Evolutionary conservation across 1,140 invertebrate species (phyloP), one percentile per base, ranked within the genome.

Genomic region (Cotesia chilonis): DNA sequence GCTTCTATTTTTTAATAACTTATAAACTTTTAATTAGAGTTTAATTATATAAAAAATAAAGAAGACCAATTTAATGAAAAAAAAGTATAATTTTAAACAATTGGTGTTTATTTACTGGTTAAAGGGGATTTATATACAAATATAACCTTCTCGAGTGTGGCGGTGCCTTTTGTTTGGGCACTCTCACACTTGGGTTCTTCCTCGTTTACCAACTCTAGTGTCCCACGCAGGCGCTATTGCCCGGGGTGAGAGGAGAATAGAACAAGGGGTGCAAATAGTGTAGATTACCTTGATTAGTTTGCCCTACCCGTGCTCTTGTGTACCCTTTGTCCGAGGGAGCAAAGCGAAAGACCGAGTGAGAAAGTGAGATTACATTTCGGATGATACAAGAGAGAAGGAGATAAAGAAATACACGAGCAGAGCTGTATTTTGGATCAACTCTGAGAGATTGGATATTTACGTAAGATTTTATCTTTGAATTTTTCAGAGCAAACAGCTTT

Each of bases 231-330:
- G 73, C 67, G 68, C 55, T 60, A 74, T 66, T 52, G 59, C 37
- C n/a, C 36, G 5, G 51, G 17, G 54, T 9, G 47, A 65, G 55
- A 4, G 14, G 37, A 14, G 63, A 38, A 68, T 52, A 69, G 69
- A 68, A 65, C 41, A 70, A 54, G 17, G 57, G 64, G 60, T 74
- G 75, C 71, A 76, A 76, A 76, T 76, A 76, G 75, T 76, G 73
- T 76, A 74, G 75, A 74, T 74, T 76, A 76, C 73, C 75, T 76
- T 76, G 75, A 76, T 76, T 76, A 76, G 75, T 76, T 76, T 76
- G 75, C 73, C 68, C 73, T 76, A 71, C 64, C 75, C 73, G 67
- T 74, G 71, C 73, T 70, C 71, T 68, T 35, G 67, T 69, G 52
- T 72, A 72, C 66, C 72, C 72, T 76, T 74, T 76, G 75, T 76